Evolutionary conservation across 2,888 invertebrate genomes (phyloP).

Genomic region (Uloborus plumipes): DNA sequence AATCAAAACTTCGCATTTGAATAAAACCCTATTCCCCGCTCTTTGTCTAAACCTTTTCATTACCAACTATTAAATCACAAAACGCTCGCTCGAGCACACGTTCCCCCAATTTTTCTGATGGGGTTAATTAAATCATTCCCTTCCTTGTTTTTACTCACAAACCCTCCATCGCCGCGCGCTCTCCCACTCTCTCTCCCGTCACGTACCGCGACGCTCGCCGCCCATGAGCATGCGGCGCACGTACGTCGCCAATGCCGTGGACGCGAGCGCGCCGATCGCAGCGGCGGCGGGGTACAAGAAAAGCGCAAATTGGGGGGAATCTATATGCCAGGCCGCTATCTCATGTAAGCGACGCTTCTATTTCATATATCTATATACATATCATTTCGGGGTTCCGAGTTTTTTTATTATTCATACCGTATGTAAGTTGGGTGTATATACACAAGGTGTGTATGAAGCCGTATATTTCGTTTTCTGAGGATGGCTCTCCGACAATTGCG

Average conservation of each 20-base stretch:
- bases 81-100: neutral
- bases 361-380: conserved; percentile 13
- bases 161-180: neutral
- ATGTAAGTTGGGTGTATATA: conserved; percentile 1
- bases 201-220: conserved; percentile 6
- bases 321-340: conserved; percentile 16
- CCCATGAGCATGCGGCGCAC: conserved; percentile 5
- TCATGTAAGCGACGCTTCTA: conserved; percentile 2
- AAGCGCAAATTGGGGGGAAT: conserved; percentile 10
- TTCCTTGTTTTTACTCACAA: neutral
- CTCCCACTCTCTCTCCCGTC: neutral
- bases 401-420: conserved; percentile 3
- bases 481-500: conserved; percentile 1
- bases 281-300: neutral
- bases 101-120: conserved; percentile 25
- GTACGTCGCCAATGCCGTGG: conserved; percentile 12
- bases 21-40: too few species aligned
- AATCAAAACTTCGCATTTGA: too few species aligned
- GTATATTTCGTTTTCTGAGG: conserved; percentile 12
- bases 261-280: neutral
- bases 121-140: conserved; percentile 34
- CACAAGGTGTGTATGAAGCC: neutral
- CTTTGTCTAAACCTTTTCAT: too few species aligned
- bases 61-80: too few species aligned
- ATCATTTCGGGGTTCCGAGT: conserved; percentile 2